A percentile compares a stretch with the other conserved stretches of the same genome.
Conservation (phyloP, 2,888 invertebrate genomes). For the Saturnia japonica region DNA sequence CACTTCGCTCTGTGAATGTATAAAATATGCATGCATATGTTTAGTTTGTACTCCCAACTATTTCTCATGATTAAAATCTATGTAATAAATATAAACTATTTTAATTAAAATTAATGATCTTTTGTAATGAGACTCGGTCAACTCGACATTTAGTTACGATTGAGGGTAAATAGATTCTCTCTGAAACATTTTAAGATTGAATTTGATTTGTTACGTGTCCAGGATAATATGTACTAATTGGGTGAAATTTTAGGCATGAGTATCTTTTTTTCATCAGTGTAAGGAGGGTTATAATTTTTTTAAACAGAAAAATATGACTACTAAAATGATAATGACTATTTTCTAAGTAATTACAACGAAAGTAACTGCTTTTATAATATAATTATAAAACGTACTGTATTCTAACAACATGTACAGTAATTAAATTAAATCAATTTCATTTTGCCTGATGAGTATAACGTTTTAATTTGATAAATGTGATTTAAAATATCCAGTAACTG, state of each 20-base stretch:
- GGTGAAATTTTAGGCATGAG: background rate
- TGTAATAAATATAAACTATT: constrained; percentile 14
- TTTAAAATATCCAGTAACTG: background rate
- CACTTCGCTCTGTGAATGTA: constrained; percentile 8
- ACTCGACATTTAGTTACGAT: constrained; percentile 13
- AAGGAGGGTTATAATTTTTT: background rate
- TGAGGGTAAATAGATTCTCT: constrained; percentile 5
- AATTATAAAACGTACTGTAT: background rate
- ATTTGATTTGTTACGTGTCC: background rate
- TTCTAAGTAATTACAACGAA: background rate
- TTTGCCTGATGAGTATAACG: background rate
- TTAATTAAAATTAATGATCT: constrained; percentile 21
- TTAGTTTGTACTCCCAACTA: background rate
- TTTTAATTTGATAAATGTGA: background rate
- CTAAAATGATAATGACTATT: background rate
- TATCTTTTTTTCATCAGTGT: background rate
- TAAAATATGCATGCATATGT: background rate
- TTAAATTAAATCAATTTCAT: background rate
- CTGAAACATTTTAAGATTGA: background rate
- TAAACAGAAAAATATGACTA: background rate
- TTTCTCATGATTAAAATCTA: constrained; percentile 22
- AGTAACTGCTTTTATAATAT: background rate
- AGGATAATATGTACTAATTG: background rate
- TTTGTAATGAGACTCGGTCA: constrained; percentile 15
- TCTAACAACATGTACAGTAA: background rate